phyloP scores from a whole-genome alignment of 1,140 invertebrate genomes.

The Euwallacea similis region DNA sequence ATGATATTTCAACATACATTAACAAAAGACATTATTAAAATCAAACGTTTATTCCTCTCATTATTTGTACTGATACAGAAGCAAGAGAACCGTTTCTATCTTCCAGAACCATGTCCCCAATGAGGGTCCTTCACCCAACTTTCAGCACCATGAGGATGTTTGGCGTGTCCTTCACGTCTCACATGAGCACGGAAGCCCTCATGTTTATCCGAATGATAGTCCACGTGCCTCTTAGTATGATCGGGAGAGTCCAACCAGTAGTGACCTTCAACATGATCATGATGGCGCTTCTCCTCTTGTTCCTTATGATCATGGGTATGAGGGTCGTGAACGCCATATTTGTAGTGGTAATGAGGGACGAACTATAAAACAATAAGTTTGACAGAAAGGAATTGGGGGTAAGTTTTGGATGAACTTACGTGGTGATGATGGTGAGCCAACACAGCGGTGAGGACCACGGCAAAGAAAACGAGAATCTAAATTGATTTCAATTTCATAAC shows the following conservation, averaged over 20 bases:
- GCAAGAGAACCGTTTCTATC: neutral
- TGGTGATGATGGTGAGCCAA: slow-evolving; percentile 24
- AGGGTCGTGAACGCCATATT: slow-evolving; percentile 56
- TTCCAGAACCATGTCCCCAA: slow-evolving; percentile 34
- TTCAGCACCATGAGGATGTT: slow-evolving; percentile 38
- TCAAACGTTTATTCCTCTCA: too few species aligned
- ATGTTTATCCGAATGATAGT: slow-evolving; percentile 54
- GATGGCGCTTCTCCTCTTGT: slow-evolving; percentile 56
- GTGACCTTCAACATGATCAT: slow-evolving; percentile 54
- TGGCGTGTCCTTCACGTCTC: slow-evolving; percentile 41
- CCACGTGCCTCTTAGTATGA: slow-evolving; percentile 54
- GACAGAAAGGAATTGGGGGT: too few species aligned
- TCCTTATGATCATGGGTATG: slow-evolving; percentile 56
- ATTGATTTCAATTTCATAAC: neutral
- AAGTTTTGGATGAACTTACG: too few species aligned
- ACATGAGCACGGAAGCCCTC: slow-evolving; percentile 51
- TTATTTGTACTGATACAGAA: too few species aligned
- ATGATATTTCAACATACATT: too few species aligned
- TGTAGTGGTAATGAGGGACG: slow-evolving; percentile 52
- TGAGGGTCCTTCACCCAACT: slow-evolving; percentile 40
- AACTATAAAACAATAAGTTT: too few species aligned
- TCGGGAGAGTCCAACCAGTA: slow-evolving; percentile 55
- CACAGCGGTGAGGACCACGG: neutral
- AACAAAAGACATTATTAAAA: too few species aligned
- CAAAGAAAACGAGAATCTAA: neutral